Evolutionary conservation across 2,797 vertebrate genomes (phyloP).

Genomic region (Peromyscus attwateri): DNA sequence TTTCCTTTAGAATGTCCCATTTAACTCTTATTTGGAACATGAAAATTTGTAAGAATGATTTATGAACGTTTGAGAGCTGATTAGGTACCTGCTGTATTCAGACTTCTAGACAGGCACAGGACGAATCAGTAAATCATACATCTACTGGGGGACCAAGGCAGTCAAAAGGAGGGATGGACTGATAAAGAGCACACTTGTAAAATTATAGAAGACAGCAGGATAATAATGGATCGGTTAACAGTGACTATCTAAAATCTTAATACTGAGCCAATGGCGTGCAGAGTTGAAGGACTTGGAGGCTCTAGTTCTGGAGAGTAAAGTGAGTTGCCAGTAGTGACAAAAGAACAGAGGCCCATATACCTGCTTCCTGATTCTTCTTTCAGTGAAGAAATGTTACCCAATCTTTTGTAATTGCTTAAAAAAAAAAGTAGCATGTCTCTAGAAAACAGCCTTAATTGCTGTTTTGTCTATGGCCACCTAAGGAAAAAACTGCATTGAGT

Average conservation of each 20-base stretch:
- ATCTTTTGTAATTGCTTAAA: background rate
- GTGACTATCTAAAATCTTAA: background rate
- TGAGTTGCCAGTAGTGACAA: background rate
- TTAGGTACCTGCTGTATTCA: background rate
- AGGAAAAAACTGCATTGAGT: slow-evolving; percentile 11
- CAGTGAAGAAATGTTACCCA: background rate
- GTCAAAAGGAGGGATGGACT: background rate
- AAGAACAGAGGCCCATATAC: slow-evolving; percentile 5
- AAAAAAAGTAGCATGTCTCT: background rate
- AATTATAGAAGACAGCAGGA: background rate
- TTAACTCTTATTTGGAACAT: slow-evolving; percentile 43
- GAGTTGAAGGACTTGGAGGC: background rate
- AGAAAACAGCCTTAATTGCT: slow-evolving; percentile 21
- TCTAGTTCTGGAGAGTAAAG: slow-evolving; percentile 4
- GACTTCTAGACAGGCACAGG: background rate
- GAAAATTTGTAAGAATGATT: slow-evolving; percentile 27
- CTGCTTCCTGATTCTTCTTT: slow-evolving; percentile 17
- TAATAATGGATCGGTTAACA: background rate
- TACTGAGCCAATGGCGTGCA: background rate
- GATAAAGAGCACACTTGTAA: background rate
- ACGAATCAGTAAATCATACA: background rate
- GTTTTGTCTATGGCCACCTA: slow-evolving; percentile 29
- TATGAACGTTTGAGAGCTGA: slow-evolving; percentile 3
- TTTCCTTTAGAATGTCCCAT: slow-evolving; percentile 25
- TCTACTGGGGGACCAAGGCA: background rate